Percentiles rank a stretch among this genome's conserved stretches.
phyloP scores from a whole-genome alignment of 2,888 invertebrate genomes.

The Actias luna region DNA sequence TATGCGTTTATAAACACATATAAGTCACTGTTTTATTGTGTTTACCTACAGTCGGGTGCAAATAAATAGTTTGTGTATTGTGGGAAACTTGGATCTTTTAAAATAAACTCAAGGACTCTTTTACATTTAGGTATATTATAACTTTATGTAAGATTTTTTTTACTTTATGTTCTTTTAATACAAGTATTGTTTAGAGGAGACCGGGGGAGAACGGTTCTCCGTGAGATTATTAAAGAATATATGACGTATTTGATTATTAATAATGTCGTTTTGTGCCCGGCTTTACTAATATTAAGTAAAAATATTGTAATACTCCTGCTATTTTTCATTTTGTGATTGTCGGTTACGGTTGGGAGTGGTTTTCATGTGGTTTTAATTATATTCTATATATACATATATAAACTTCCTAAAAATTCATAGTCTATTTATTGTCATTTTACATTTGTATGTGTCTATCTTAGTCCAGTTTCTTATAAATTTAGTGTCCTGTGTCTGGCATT shows the following conservation, averaged over 20 bases:
- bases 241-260: no score
- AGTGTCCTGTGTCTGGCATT: constrained; percentile 11
- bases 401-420: constrained; percentile 13
- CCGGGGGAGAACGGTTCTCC: no score
- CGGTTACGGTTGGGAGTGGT: constrained; percentile 77
- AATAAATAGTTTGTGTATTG: constrained; percentile 22
- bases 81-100: no score
- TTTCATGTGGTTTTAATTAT: constrained; percentile 43
- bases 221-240: no score
- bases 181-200: no score
- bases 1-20: background rate
- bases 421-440: constrained; percentile 13
- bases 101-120: no score
- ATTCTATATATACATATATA: constrained; percentile 22
- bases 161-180: no score
- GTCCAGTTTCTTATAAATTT: background rate
- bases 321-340: constrained; percentile 56
- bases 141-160: no score
- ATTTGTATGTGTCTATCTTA: constrained; percentile 18
- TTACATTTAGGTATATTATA: no score
- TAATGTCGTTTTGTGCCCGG: constrained; percentile 53
- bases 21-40: constrained; percentile 30
- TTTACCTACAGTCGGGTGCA: constrained; percentile 47
- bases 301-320: constrained; percentile 43
- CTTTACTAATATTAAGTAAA: constrained; percentile 35